Base-by-base conservation (phyloP, 2,888 invertebrate genomes). In the Parascotia fuliginaria region DNA sequence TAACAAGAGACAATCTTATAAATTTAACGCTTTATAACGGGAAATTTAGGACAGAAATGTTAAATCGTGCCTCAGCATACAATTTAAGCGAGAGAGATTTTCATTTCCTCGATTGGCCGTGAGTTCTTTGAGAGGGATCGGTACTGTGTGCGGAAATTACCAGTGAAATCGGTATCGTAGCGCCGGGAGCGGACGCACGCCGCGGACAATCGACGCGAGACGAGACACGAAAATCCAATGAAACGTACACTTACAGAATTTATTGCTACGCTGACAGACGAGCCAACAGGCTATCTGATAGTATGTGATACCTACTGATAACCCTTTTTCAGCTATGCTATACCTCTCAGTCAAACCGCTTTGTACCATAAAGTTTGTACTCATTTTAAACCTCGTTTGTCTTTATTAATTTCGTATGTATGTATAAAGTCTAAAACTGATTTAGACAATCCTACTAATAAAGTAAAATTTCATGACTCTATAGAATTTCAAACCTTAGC, bases 71-170 rank as follows among this genome's bases (percentile, higher is more conserved):
- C 59, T 68, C 65, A 59, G 72, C 71, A 72, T 65, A 69, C 75
- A 80, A 80, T 85, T 85, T 83, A 83, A 86, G 81, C 77, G 82
- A 78, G 78, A 80, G 76, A 73, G 79, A 81, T 82, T 83, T 82
- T 83, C 81, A 85, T 85, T 86, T 83, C 83, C 81, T 82, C 67
- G 58, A 65, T 69, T 73, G 75, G 71, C 75, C 69, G 73, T 72
- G 78, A 73, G 71, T 73, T 76, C 77, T 81, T 80, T 81, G 78
- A 75, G 71, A 70, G 63, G 63, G 50, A 65, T 75, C 66, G 34
- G 75, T 71, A 73, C 70, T 70, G 69, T 65, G 70, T 75, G 77
- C 85, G 86, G 86, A 87, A 85, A 87, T 87, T 84, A 85, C 83
- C 62, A 83, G 77, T 76, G 81, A 77, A 81, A 82, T 83, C 81